Conservation (phyloP, 2,888 invertebrate species). For the Limnephilus rhombicus region DNA sequence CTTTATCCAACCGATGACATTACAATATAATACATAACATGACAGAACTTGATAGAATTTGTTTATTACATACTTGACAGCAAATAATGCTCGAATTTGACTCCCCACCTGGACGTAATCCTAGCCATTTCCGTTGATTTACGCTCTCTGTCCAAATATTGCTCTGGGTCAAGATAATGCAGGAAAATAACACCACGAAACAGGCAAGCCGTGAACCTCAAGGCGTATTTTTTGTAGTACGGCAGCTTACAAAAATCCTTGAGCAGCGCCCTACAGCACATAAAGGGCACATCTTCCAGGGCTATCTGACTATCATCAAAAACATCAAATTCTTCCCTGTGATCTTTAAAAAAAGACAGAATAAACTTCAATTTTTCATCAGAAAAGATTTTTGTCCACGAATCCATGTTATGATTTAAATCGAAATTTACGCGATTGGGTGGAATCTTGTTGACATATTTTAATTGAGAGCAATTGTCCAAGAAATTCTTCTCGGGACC, state of each 20-base stretch:
- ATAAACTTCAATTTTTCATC: constrained; percentile 76
- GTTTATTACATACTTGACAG: constrained; percentile 76
- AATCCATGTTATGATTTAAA: constrained; percentile 73
- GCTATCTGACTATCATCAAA: constrained; percentile 39
- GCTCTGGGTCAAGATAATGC: constrained; percentile 81
- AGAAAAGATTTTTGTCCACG: constrained; percentile 69
- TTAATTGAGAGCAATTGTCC: constrained; percentile 72
- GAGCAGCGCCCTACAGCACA: constrained; percentile 84
- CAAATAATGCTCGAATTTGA: constrained; percentile 87
- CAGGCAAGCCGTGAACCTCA: constrained; percentile 82
- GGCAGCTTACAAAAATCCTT: constrained; percentile 83
- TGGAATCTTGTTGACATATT: constrained; percentile 73
- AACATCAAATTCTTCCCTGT: constrained; percentile 69
- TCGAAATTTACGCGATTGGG: constrained; percentile 72
- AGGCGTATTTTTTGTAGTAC: constrained; percentile 82
- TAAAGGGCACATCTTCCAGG: constrained; percentile 75
- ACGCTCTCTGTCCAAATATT: constrained; percentile 72
- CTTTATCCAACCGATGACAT: no score
- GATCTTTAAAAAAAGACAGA: constrained; percentile 76
- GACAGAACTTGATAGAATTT: no score
- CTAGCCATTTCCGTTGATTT: constrained; percentile 76
- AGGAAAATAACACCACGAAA: constrained; percentile 83
- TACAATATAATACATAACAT: no score
- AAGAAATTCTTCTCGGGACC: constrained; percentile 70
- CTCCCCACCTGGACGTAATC: constrained; percentile 82